Percentiles rank a stretch among this genome's conserved stretches.
Conservation (phyloP, 2,113 vertebrate genomes). For the Neomonachus schauinslandi region DNA sequence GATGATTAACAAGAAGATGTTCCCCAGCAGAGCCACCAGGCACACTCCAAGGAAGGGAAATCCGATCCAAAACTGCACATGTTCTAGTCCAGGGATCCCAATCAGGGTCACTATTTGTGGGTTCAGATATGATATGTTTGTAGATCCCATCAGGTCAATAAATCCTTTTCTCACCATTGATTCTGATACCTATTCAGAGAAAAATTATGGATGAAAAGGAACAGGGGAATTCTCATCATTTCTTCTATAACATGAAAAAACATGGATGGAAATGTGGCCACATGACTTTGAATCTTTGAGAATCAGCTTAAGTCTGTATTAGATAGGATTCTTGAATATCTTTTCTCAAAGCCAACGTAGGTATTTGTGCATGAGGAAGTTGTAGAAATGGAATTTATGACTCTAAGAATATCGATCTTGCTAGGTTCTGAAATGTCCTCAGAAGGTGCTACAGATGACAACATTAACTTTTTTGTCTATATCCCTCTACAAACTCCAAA, state of each 20-base stretch:
- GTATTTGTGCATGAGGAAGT: background rate
- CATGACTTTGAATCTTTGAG: background rate
- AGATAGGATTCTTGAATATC: background rate
- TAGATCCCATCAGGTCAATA: background rate
- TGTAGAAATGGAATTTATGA: background rate
- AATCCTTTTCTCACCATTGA: background rate
- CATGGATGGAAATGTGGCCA: background rate
- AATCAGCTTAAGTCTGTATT: background rate
- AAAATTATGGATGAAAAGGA: background rate
- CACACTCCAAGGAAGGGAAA: conserved; percentile 70
- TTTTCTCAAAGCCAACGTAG: background rate
- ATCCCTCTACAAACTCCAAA: background rate
- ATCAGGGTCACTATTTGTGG: conserved; percentile 59
- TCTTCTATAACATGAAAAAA: background rate
- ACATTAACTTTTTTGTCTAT: background rate
- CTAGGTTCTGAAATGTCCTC: background rate
- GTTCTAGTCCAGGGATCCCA: conserved; percentile 76
- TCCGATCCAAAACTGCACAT: conserved; percentile 72
- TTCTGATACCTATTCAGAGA: background rate
- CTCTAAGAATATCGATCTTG: background rate
- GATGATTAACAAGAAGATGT: conserved; percentile 67
- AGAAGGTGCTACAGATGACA: background rate
- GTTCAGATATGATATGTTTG: conserved; percentile 66
- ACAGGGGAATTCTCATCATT: background rate
- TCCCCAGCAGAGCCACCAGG: conserved; percentile 72